Base-by-base conservation (phyloP, 2,797 vertebrate species). In the Rachycentron canadum region DNA sequence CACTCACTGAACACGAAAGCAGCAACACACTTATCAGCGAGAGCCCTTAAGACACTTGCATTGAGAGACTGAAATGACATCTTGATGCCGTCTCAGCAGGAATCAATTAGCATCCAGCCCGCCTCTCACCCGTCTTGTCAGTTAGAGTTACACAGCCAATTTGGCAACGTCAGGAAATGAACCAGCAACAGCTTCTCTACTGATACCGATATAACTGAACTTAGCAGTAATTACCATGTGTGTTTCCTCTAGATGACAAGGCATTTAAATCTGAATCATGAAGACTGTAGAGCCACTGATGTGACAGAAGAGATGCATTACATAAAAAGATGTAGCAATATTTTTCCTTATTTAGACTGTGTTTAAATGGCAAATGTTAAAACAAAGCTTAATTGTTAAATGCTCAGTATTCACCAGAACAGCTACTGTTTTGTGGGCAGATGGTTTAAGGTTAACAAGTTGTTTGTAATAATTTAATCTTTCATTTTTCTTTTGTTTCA, bases 101-200 rank as follows among this genome's bases (percentile, higher is more conserved):
- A 91, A 89, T 91, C 88, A 91, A 91, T 93, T 93, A 88, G 87
- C 9, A 55, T 63, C 82, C 73, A 23, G 43, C 66, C 66, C 30
- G 45, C 79, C 82, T 71, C 80, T 83, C 64, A 43, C 58, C 38
- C 43, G 17, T 64, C 83, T 81, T 68, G 55, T 84, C 88, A 88
- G 85, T 90, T 90, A 87, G 78, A 84, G 76, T 83, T 26, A 85
- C 82, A 82, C 72, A 14, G 86, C 78, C 83, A 85, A 88, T 88
- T 83, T 86, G 67, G 65, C 59, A 10, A 67, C 40, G 16, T 73
- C 11, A 30, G 38, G 69, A 74, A 36, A 4, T n/a, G 67, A 79
- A 79, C 4, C n/a, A n/a, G 58, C 63, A 73, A 28, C 43, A 45
- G 69, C 38, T 47, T 25, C 7, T 62, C 65, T 13, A 3, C 40